A percentile compares a stretch with the other conserved stretches of the same genome.
phyloP scores from a whole-genome alignment of 2,797 vertebrate genomes.

The Acanthurus leucopareius region DNA sequence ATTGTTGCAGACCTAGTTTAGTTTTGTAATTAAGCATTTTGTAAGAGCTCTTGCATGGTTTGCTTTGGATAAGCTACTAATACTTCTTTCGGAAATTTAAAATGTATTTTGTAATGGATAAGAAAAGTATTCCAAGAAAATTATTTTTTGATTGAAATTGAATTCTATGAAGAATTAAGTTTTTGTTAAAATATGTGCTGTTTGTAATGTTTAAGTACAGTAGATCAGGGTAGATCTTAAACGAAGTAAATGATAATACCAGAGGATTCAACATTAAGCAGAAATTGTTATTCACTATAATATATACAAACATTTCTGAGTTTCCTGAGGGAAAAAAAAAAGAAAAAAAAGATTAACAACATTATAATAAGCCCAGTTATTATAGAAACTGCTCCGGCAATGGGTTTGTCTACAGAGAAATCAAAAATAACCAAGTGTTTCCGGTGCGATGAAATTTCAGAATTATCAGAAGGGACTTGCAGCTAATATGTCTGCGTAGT shows the following conservation, averaged over 20 bases:
- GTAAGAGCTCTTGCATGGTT: constrained; percentile 1
- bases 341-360: background rate
- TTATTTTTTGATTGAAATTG: background rate
- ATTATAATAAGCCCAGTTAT: constrained; percentile 12
- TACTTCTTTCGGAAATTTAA: constrained; percentile 5
- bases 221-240: background rate
- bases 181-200: background rate
- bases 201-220: background rate
- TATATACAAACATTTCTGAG: background rate
- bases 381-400: constrained; percentile 11
- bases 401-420: constrained; percentile 13
- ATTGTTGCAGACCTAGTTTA: constrained; percentile 8
- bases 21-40: constrained; percentile 29
- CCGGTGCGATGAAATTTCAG: constrained; percentile 5
- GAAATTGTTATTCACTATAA: background rate
- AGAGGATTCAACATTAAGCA: background rate
- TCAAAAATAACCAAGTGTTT: constrained; percentile 15
- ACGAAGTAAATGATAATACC: too few relatives aligned
- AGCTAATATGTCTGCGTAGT: constrained; percentile 3
- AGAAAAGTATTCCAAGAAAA: background rate
- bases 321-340: background rate
- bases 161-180: background rate
- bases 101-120: background rate
- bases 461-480: constrained; percentile 15
- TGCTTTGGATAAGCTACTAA: constrained; percentile 18